Evolutionary conservation across 2,113 vertebrate species (phyloP).

Genomic region (Gasterosteus aculeatus): DNA sequence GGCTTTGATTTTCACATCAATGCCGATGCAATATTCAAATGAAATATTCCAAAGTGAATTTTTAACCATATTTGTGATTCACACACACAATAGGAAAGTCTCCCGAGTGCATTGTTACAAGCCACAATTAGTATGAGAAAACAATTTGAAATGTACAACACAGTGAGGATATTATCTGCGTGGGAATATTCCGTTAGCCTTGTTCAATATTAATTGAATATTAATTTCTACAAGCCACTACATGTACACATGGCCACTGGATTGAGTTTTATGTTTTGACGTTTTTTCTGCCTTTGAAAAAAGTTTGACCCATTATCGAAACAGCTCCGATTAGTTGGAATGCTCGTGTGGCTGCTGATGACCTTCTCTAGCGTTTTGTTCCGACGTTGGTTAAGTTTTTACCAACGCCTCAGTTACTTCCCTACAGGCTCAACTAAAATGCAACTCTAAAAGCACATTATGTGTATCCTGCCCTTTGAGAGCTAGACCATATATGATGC

Average conservation of each 20-base stretch:
- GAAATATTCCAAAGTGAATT: conserved; percentile 37
- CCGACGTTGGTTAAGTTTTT: not conserved
- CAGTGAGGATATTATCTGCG: not conserved
- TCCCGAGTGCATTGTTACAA: not conserved
- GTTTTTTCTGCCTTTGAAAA: conserved; percentile 7
- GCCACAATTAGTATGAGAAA: not conserved
- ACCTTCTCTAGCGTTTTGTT: not conserved
- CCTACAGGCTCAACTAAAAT: not conserved
- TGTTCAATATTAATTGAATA: conserved; percentile 10
- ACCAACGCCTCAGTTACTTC: not conserved
- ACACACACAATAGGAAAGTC: not conserved
- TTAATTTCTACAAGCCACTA: not conserved
- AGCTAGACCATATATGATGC: conserved; percentile 39
- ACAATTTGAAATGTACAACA: not conserved
- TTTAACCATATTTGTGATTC: conserved; percentile 2
- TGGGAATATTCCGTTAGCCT: not conserved
- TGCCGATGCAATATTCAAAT: conserved; percentile 58
- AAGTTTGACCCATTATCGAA: conserved; percentile 1
- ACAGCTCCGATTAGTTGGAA: not conserved
- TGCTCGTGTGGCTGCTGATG: not conserved
- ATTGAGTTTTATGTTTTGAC: not conserved
- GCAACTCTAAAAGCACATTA: not conserved
- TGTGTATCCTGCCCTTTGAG: conserved; percentile 10
- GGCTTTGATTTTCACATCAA: conserved; percentile 60
- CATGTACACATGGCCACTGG: not conserved